Evolutionary conservation across 2,888 invertebrate species (phyloP), one percentile per base, ranked within the genome.

Genomic region (Chrysomela aeneicollis): DNA sequence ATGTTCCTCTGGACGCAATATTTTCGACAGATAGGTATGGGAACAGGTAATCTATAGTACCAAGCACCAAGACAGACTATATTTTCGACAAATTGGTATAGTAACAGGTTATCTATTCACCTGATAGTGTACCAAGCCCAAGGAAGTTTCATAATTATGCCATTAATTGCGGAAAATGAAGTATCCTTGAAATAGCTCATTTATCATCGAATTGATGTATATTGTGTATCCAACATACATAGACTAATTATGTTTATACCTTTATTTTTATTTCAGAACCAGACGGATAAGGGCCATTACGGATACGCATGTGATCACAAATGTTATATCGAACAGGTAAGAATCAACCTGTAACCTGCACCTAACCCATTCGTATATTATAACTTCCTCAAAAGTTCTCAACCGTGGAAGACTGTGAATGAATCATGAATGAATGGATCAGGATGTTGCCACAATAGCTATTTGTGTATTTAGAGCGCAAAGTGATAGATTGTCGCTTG

Each of bases 281-380:
- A 88, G 72, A 90, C 90, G 68, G 89, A 89, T 71, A 88, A 88
- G 73, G 86, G 85, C n/a, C 88, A 87, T 76, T 88, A 87, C 73
- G 90, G 90, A 77, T 87, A 89, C 58, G 89, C 87, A 70, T 92
- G 91, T 76, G 90, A 89, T 35, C 86, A 87, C 42, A 87, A 88
- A 67, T 92, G 92, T 83, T 89, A 88, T 80, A 86, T 90, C 64
- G 87, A 89, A 80, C 90, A 92, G 87, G 92, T 91, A 85, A 85
- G 84, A 63, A 64, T 59, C 58, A 57, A 60, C 53, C 35, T 37
- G 53, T 55, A 61, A 61, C 54, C 63, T 6, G 26, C 6, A 5
- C 26, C 3, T 6, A 26, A 5, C 6, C 26, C 6, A 64, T 57
- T 49, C 30, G 17, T 50, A 26, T n/a, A n/a, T n/a, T n/a, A 18